Conservation (phyloP, 1,140 invertebrate species). For the Carposina sasakii region DNA sequence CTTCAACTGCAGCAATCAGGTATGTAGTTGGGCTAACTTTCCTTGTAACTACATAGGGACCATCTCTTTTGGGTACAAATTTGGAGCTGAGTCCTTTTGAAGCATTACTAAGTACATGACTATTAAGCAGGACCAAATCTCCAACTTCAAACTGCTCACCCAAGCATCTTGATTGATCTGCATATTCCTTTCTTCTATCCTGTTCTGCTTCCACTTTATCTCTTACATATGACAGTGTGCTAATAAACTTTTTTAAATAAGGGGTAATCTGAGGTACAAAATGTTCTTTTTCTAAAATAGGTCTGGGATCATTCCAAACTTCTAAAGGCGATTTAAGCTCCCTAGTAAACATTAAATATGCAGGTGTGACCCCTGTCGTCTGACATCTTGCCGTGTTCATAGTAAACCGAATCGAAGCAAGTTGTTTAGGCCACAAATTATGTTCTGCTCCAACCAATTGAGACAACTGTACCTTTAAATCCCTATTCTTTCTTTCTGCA, state of each 20-base stretch:
- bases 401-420: constrained; percentile 21
- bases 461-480: too few species aligned
- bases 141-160: neutral
- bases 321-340: too few species aligned
- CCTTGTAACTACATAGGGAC: constrained; percentile 33
- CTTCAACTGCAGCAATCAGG: constrained; percentile 15
- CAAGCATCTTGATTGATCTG: neutral
- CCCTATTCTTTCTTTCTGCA: too few species aligned
- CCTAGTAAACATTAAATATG: constrained; percentile 41
- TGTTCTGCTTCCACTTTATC: neutral
- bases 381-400: constrained; percentile 31
- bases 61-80: constrained; percentile 23
- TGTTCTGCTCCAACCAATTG: too few species aligned
- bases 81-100: neutral
- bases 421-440: constrained; percentile 17
- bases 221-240: neutral
- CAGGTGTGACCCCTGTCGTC: constrained; percentile 38
- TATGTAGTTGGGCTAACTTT: constrained; percentile 26
- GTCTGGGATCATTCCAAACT: constrained; percentile 29
- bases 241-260: neutral
- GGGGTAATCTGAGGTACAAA: constrained; percentile 26
- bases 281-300: constrained; percentile 29
- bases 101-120: neutral
- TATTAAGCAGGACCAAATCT: neutral
- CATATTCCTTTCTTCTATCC: neutral